Evolutionary conservation across 2,797 vertebrate species (phyloP).

Genomic region (Sorex maritimensis): DNA sequence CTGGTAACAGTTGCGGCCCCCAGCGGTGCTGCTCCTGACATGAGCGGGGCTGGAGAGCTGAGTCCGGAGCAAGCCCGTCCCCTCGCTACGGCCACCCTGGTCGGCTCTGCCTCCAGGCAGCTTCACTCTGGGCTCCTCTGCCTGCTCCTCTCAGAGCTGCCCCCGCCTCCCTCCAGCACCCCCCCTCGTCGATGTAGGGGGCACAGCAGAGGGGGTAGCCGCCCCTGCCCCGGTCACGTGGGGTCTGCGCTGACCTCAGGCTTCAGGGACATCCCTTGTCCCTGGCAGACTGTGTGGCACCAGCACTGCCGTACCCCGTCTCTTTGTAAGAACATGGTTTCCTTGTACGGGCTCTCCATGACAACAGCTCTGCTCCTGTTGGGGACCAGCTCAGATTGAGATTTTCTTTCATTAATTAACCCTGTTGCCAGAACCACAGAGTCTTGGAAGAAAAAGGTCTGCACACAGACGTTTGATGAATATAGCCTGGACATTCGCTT

Average conservation of each 20-base stretch:
- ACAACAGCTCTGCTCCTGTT: conserved; percentile 53
- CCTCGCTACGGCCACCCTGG: not conserved
- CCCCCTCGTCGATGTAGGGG: not conserved
- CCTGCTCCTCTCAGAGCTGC: not conserved
- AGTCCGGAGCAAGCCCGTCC: not conserved
- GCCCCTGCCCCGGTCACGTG: not conserved
- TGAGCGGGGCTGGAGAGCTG: too few relatives aligned
- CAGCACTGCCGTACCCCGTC: not conserved
- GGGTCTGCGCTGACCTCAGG: not conserved
- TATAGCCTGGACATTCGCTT: too few relatives aligned
- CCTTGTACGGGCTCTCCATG: not conserved
- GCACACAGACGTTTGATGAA: too few relatives aligned
- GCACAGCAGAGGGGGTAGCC: too few relatives aligned
- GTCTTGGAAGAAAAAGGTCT: not conserved
- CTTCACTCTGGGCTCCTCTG: not conserved
- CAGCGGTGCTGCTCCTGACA: too few relatives aligned
- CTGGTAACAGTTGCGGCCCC: conserved; percentile 33
- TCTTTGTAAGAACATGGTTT: not conserved
- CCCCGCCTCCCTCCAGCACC: rapidly evolving
- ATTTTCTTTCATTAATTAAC: conserved; percentile 66
- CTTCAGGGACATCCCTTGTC: not conserved
- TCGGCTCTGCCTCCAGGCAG: too few relatives aligned
- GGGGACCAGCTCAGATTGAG: conserved; percentile 42
- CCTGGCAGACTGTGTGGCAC: not conserved
- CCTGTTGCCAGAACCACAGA: not conserved